phyloP scores from a whole-genome alignment of 2,113 vertebrate genomes.

The Cebidichthys violaceus region DNA sequence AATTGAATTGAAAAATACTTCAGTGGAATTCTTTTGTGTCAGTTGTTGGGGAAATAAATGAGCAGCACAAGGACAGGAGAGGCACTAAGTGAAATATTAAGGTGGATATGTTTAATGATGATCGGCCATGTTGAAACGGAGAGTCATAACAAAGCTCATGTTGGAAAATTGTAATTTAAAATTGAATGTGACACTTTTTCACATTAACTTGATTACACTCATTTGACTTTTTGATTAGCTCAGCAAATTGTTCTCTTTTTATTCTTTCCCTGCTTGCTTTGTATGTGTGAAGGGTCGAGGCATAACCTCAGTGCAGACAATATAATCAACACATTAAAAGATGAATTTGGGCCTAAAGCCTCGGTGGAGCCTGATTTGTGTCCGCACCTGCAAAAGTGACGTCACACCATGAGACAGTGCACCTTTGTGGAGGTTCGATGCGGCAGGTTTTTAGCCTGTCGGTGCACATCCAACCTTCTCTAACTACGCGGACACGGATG shows the following conservation, averaged over 20 bases:
- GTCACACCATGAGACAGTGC: no score
- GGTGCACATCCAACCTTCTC: no score
- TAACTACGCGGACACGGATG: no score
- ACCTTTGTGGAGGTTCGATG: no score
- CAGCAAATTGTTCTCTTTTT: background rate
- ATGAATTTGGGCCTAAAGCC: no score
- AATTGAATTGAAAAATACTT: conserved; percentile 1
- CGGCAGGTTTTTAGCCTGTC: no score
- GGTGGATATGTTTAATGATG: background rate
- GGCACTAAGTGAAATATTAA: background rate
- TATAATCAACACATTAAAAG: no score
- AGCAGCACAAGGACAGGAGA: background rate
- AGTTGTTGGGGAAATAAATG: conserved; percentile 8
- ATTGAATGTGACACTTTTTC: background rate
- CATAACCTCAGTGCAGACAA: background rate
- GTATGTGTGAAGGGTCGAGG: background rate
- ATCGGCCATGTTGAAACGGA: background rate
- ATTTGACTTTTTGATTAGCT: background rate
- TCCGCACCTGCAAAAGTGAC: no score
- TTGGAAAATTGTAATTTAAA: background rate
- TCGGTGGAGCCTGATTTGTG: no score
- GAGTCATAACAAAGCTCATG: background rate
- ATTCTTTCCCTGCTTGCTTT: background rate
- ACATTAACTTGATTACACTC: background rate
- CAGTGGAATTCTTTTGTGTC: background rate